Evolutionary conservation across 2,797 vertebrate species (phyloP), one percentile per base, ranked within the genome.

Genomic region (Anabacerthia variegaticeps): DNA sequence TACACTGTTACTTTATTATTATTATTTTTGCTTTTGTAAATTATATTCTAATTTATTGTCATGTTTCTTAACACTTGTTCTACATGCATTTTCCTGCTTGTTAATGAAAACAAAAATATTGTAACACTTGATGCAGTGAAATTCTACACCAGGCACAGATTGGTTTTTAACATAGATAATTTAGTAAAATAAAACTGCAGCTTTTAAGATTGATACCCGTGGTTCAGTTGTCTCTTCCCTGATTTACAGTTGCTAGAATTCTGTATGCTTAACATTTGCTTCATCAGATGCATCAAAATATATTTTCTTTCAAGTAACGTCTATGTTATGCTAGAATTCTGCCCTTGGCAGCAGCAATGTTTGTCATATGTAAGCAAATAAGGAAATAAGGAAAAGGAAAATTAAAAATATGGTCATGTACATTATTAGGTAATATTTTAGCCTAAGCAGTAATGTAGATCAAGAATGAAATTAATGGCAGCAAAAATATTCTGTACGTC

Each of bases 41-140:
- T 99, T 99, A 99, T 99, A 99, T 99, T 98, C 99, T 99, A 99
- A 99, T 99, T 99, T 99, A 99, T 99, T 99, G 98, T 98, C 97
- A 98, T 98, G 98, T 98, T 98, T 99, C 97, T 98, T 98, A 98
- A 98, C 99, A 99, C 98, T 97, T 98, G 98, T 98, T 97, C 97
- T 99, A 98, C 98, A 97, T 99, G 98, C 98, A 98, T 99, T 99
- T 98, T 98, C 98, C 98, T 98, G 98, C 98, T 99, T 99, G 98
- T 98, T 98, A 98, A 98, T 98, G 97, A 98, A 98, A 98, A 97
- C 97, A 98, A 98, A 98, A 97, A 96, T 96, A 97, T 98, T 98
- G 97, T 98, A 98, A 98, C 97, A 98, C 98, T 98, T 98, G 97
- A 98, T 98, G 98, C 98, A 98, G 98, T 99, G 98, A 98, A 98